A percentile compares a stretch with the other conserved stretches of the same genome.
Conservation (phyloP, 2,888 invertebrate genomes). For the Ectemnius cavifrons region DNA sequence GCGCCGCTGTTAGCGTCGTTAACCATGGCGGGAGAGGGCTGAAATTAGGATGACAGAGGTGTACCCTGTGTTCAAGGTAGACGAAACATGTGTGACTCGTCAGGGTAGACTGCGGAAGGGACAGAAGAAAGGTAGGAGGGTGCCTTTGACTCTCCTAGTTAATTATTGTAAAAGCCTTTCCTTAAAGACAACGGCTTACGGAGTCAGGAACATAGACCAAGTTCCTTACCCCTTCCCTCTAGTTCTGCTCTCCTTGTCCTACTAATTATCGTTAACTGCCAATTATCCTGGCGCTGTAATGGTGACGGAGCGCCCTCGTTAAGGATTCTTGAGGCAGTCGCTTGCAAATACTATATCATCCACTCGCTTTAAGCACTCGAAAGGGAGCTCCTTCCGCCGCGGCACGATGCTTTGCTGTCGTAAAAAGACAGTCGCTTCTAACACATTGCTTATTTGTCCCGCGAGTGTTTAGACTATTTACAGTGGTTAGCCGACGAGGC, state of each 20-base stretch:
- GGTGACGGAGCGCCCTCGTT: neutral
- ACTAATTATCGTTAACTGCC: constrained; percentile 16
- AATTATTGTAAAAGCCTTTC: constrained; percentile 25
- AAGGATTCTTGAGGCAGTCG: too few relatives aligned
- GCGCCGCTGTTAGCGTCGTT: neutral
- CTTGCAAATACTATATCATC: too few relatives aligned
- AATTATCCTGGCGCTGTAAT: neutral
- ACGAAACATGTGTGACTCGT: neutral
- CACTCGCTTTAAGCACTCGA: too few relatives aligned
- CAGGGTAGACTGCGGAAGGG: neutral
- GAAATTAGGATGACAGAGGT: constrained; percentile 12
- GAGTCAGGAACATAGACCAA: neutral
- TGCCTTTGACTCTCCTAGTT: constrained; percentile 9
- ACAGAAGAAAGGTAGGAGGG: neutral
- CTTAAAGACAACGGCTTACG: constrained; percentile 20
- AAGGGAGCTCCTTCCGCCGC: too few relatives aligned
- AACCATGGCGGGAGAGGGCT: neutral
- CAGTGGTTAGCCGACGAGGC: too few relatives aligned
- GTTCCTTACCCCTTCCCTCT: neutral
- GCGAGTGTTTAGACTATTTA: too few relatives aligned
- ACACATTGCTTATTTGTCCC: too few relatives aligned
- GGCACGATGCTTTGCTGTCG: too few relatives aligned
- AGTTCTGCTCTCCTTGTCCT: neutral
- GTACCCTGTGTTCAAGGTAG: neutral
- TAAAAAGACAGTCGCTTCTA: too few relatives aligned